A percentile compares a stretch with the other conserved stretches of the same genome.
Evolutionary conservation across 2,113 vertebrate genomes (phyloP).

Genomic region (Neodontobutis hainanensis): DNA sequence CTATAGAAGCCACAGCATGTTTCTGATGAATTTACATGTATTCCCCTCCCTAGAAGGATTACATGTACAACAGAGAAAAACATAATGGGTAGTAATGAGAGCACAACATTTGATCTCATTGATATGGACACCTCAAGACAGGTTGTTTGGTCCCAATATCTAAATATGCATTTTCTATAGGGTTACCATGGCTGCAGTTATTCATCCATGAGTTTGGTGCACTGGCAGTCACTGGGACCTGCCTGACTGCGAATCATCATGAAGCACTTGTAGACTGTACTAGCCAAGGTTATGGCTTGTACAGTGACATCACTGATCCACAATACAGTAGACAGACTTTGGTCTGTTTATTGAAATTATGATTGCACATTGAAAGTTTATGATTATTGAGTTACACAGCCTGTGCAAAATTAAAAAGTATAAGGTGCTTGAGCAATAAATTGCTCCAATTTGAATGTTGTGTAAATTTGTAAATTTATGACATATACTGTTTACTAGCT

Average conservation of each 20-base stretch:
- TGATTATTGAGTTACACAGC: background rate
- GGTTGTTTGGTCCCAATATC: no score
- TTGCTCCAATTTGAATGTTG: no score
- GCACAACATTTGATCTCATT: no score
- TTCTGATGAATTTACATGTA: no score
- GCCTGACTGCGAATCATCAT: background rate
- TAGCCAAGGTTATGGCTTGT: conserved; percentile 8
- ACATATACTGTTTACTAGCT: no score
- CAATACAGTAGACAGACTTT: background rate
- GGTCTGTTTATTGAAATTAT: conserved; percentile 2
- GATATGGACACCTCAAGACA: no score
- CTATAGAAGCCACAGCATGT: no score
- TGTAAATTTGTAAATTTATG: no score
- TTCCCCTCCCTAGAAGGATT: no score
- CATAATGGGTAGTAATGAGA: no score
- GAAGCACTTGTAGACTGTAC: background rate
- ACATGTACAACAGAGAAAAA: no score
- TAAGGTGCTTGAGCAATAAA: background rate
- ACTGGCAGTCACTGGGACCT: conserved; percentile 2
- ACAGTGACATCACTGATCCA: background rate
- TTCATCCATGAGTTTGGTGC: conserved; percentile 1
- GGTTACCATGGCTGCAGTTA: background rate
- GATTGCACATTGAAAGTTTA: background rate
- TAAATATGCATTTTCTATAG: no score
- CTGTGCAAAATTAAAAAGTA: background rate